Base-by-base conservation (phyloP, 37 sponge, comb jelly and placozoan genomes). In the Spongia lamella region DNA sequence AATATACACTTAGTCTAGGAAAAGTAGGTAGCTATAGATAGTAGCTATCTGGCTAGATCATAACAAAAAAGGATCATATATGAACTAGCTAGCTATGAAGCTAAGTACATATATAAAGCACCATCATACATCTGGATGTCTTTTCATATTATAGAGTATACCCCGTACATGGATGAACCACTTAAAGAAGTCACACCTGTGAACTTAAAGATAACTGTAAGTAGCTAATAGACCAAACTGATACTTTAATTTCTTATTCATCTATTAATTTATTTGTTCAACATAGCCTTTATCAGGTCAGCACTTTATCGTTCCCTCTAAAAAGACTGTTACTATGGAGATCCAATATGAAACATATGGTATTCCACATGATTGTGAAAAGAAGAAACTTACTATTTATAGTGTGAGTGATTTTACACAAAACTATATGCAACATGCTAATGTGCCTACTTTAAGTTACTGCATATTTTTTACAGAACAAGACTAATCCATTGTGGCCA, bases 281-380 rank as follows among this genome's bases (percentile, higher is more conserved):
- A 4, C 65, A 29, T n/a, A 87, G 88, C 77, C 81, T 7, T 59
- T 87, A 17, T 87, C 83, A 15, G 88, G 88, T 17, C 88, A 87
- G 60, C 62, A 59, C 53, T 54, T 87, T 49, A 68, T 68, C 35
- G 29, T 53, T 21, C 64, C 50, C 65, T 69, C 70, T 49, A 87
- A 77, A 36, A 81, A 70, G 56, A 70, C 77, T 56, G 30, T 38
- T 20, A 27, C 7, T 34, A 15, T 80, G 53, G 56, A 71, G 14
- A 83, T 87, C 11, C 81, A 87, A 24, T 77, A 81, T 7, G 67
- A 66, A 5, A 71, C 78, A 0, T 81, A 77, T 70, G 88, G 88
- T 26, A 87, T 87, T 37, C 56, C 55, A 17, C 49, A 70, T 35
- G 88, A 87, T 66, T 53, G 17, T 26, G 63, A 21, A 5, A 34